phyloP scores from a whole-genome alignment of 2,888 invertebrate genomes.

The Itoplectis maculator region DNA sequence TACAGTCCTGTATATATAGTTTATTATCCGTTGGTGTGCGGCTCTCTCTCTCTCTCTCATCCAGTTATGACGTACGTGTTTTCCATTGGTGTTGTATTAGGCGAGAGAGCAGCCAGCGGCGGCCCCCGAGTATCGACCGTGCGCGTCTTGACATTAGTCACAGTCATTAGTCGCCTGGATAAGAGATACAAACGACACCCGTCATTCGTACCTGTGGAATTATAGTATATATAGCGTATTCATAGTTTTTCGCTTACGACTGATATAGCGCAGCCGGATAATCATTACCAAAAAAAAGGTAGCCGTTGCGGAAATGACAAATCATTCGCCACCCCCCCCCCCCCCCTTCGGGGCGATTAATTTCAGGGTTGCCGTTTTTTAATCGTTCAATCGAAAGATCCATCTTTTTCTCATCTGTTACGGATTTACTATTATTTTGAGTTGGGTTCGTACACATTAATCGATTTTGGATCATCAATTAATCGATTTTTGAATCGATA shows the following conservation, averaged over 20 bases:
- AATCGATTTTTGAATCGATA: neutral
- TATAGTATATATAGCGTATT: constrained; percentile 25
- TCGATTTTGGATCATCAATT: neutral
- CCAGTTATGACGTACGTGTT: constrained; percentile 15
- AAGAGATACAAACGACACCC: constrained; percentile 6
- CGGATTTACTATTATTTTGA: neutral
- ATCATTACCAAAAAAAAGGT: neutral
- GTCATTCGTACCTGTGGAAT: constrained; percentile 19
- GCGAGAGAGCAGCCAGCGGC: constrained; percentile 13
- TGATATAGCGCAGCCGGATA: neutral
- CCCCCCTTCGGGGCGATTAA: no score
- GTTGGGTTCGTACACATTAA: neutral
- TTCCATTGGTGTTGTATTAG: constrained; percentile 40
- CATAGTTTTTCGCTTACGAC: constrained; percentile 41
- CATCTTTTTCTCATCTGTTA: neutral
- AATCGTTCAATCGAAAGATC: neutral
- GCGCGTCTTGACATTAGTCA: constrained; percentile 42
- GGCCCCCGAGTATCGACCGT: constrained; percentile 15
- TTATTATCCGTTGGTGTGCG: neutral
- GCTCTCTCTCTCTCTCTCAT: no score
- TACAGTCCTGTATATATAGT: neutral
- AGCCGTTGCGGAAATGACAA: neutral
- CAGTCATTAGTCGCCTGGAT: constrained; percentile 47
- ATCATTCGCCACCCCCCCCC: no score
- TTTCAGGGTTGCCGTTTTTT: no score